Base-by-base conservation (phyloP, 1,140 invertebrate species). In the Euura saliciscinereae region DNA sequence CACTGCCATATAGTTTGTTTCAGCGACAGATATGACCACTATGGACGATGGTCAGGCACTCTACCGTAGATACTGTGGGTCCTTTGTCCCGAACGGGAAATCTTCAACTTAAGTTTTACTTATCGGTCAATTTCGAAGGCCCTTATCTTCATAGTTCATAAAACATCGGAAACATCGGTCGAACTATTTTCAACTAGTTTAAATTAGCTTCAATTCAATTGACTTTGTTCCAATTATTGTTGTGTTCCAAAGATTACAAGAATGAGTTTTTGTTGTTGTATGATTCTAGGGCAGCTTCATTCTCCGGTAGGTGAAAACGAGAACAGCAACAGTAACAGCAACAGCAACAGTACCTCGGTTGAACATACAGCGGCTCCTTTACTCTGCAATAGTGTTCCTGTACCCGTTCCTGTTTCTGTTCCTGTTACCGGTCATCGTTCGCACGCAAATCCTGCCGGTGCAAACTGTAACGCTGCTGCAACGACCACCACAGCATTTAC, bases 401-500 rank as follows among this genome's bases (percentile, higher is more conserved):
- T 78, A 79, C 73, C 72, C 28, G 79, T 82, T 76, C 79, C 82
- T 70, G 78, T 76, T 78, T 28, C 28, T 28, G 28, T 28, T 28
- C 28, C 28, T 28, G 28, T 28, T 28, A 28, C 28, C 28, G 28
- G 28, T 28, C 28, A 28, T 28, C 28, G 28, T 28, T 28, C 28
- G 28, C 28, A 28, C 28, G 28, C 28, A 28, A 28, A 28, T 28
- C 28, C 28, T 28, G 28, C 28, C 28, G 28, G 28, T 28, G 28
- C 28, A 28, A 28, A 28, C 28, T 28, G 28, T 28, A 28, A 28
- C 28, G 28, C 28, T 28, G 86, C 82, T 71, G 84, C 86, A 73
- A 84, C 84, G 70, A 84, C 85, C 75, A 85, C 86, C 73, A 68
- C 78, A 43, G 88, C 87, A 77, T 88, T 87, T 74, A 88, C 87